Base-by-base conservation (phyloP, 2,113 vertebrate genomes). In the Mugil cephalus region DNA sequence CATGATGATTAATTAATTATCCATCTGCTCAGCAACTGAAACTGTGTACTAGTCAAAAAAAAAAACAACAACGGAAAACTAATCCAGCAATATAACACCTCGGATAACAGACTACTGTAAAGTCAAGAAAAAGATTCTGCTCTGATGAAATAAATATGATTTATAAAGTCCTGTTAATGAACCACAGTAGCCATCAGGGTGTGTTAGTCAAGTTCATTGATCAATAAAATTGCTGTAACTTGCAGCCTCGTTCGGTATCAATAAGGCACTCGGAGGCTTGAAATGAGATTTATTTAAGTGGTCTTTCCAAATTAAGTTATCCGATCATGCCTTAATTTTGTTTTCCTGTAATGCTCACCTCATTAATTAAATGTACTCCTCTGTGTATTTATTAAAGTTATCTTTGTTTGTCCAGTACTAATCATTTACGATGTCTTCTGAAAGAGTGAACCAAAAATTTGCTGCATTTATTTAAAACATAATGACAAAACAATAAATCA, bases 261-360 rank as follows among this genome's bases (percentile, higher is more conserved):
- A 6, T 15, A 15, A 43, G 42, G 42, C 5, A 43, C 14, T 45
- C 14, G 7, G 14, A 45, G 43, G 13, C 43, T 43, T 12, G 11
- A 12, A 42, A 42, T 42, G 39, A 42, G 2, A 4, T 14, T 43
- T 13, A 13, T 12, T 4, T 18, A 8, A 48, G 46, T 18, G n/a
- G 7, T 48, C 17, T 19, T 48, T 48, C 46, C 9, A 50, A 19
- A 21, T 50, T 10, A 21, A 50, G 4, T 36, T 48, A 21, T 55
- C 40, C 78, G 17, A 51, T 62, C 36, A 63, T 77, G 82, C 84
- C 88, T 89, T 83, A 85, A 67, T 65, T 36, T 42, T 53, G 2
- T 58, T 79, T 77, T 24, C 39, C 36, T 77, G 34, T 8, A 17
- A 11, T 38, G 18, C 21, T 19, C 21, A 36, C 24, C 24, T 30